Evolutionary conservation across 2,113 vertebrate genomes (phyloP).

Genomic region (Chrysochloris asiatica): DNA sequence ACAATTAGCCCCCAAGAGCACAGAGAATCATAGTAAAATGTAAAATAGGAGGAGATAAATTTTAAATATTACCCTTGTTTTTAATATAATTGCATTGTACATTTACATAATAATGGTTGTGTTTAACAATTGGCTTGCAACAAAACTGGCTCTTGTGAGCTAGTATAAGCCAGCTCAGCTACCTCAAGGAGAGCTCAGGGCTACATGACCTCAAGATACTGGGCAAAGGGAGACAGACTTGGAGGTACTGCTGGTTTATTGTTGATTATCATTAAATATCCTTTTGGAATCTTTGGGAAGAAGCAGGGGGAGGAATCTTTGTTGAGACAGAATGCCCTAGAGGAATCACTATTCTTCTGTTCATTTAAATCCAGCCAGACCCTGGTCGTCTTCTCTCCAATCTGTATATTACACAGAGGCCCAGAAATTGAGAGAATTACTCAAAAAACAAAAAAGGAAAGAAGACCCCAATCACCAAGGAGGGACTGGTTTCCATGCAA

Average conservation of each 20-base stretch:
- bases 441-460: background rate
- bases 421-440: background rate
- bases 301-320: background rate
- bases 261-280: background rate
- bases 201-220: background rate
- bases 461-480: background rate
- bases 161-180: background rate
- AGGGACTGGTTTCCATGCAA: background rate
- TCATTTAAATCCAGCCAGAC: background rate
- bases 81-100: conserved; percentile 7
- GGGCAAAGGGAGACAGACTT: background rate
- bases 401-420: background rate
- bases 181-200: background rate
- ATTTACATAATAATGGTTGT: conserved; percentile 13
- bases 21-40: background rate
- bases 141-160: background rate
- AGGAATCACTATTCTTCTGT: background rate
- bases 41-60: background rate
- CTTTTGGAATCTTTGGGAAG: background rate
- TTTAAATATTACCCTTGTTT: conserved; percentile 13
- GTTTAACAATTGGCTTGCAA: conserved; percentile 14
- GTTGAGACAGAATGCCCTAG: background rate
- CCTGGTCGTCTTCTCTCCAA: background rate
- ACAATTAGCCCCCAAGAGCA: background rate
- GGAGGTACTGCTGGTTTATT: background rate